phyloP scores from a whole-genome alignment of 2,797 vertebrate species.

The Protosalanx chinensis region DNA sequence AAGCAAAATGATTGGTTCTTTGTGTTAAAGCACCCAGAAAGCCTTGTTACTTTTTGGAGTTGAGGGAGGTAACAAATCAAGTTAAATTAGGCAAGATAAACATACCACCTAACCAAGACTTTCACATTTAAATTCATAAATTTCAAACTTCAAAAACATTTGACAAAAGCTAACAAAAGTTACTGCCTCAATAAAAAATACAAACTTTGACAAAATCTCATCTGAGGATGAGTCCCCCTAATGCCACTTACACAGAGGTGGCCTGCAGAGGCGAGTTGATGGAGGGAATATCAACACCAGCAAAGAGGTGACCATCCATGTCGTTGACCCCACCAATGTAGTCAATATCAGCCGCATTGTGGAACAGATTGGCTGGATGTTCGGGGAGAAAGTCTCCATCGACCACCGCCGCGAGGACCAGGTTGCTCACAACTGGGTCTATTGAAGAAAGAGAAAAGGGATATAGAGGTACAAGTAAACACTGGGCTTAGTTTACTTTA shows the following conservation, averaged over 20 bases:
- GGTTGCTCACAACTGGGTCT: constrained; percentile 76
- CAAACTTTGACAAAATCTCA: too few relatives aligned
- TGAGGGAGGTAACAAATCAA: too few relatives aligned
- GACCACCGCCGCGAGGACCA: constrained; percentile 76
- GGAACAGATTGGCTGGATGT: constrained; percentile 76
- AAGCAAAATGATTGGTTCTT: background rate
- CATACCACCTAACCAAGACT: too few relatives aligned
- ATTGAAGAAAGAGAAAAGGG: constrained; percentile 4
- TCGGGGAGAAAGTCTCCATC: constrained; percentile 91
- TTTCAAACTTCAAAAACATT: background rate
- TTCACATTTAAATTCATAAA: too few relatives aligned
- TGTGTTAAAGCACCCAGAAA: too few relatives aligned
- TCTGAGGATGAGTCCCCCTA: background rate
- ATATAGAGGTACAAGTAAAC: too few relatives aligned
- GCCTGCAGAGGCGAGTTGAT: constrained; percentile 66
- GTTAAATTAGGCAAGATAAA: too few relatives aligned
- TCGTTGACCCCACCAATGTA: constrained; percentile 83
- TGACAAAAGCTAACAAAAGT: too few relatives aligned
- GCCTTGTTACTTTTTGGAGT: too few relatives aligned
- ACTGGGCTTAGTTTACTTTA: background rate
- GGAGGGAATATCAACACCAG: constrained; percentile 74
- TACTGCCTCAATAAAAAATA: too few relatives aligned
- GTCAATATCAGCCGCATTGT: constrained; percentile 83
- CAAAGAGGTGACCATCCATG: constrained; percentile 91
- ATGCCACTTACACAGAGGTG: constrained; percentile 68